Conservation (phyloP, 2,797 vertebrate species). For the Spatula clypeata region DNA sequence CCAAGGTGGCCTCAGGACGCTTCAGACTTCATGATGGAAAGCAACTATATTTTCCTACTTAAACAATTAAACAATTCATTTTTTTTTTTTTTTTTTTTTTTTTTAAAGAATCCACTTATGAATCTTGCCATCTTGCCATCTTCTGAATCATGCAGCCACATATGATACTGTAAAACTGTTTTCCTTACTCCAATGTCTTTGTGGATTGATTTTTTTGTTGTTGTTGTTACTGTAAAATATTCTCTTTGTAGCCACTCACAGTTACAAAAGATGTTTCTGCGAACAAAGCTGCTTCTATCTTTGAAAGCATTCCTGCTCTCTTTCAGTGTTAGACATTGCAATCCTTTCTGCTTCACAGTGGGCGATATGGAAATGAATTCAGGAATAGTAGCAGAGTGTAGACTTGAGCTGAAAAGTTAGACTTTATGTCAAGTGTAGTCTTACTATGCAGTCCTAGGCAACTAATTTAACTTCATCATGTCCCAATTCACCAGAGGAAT, state of each 20-base stretch:
- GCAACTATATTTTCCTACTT: background rate
- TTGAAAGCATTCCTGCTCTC: background rate
- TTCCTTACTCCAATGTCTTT: background rate
- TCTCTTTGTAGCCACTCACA: background rate
- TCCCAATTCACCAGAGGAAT: background rate
- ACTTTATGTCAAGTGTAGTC: background rate
- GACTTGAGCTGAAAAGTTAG: fast-evolving
- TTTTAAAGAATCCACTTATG: background rate
- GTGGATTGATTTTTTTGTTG: background rate
- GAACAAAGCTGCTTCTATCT: background rate
- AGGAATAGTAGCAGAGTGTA: background rate
- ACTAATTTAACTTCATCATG: background rate
- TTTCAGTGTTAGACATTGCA: background rate
- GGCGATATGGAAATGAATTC: background rate
- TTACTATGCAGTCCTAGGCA: background rate
- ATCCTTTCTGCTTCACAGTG: background rate
- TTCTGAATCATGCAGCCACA: background rate
- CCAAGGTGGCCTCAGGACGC: background rate
- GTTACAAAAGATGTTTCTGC: background rate
- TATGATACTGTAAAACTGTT: fast-evolving
- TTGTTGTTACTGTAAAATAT: background rate
- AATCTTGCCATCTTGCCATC: background rate
- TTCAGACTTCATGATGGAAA: background rate
- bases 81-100: too few relatives aligned
- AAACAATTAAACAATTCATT: background rate